Percentiles rank a stretch among this genome's conserved stretches.
phyloP scores from a whole-genome alignment of 1,140 invertebrate genomes.

The Lethocerus indicus region DNA sequence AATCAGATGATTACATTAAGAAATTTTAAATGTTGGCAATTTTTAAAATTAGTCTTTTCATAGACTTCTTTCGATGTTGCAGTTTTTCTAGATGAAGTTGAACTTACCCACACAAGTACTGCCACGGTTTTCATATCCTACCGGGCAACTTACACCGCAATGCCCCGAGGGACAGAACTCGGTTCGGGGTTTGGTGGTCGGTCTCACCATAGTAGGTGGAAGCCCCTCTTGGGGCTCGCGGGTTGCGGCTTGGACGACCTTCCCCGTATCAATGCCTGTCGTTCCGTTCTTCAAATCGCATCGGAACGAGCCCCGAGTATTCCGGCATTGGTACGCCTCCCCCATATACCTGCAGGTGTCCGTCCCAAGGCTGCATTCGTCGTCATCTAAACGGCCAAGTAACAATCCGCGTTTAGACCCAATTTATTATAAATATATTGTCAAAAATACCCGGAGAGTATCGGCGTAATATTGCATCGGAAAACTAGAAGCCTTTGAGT shows the following conservation, averaged over 20 bases:
- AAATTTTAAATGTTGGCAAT: too few species aligned
- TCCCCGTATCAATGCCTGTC: too few species aligned
- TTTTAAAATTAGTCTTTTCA: too few species aligned
- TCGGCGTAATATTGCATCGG: too few species aligned
- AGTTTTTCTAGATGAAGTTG: too few species aligned
- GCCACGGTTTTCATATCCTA: neutral
- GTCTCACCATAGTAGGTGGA: neutral
- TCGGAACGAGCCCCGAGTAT: slow-evolving; percentile 48
- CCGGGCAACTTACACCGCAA: neutral
- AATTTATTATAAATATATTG: slow-evolving; percentile 7
- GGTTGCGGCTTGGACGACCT: neutral
- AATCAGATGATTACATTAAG: too few species aligned
- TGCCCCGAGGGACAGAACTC: neutral
- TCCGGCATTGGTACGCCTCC: slow-evolving; percentile 61
- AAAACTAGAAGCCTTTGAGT: too few species aligned
- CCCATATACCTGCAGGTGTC: slow-evolving; percentile 55
- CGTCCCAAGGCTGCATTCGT: slow-evolving; percentile 70
- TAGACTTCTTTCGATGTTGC: too few species aligned
- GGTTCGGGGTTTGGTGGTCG: too few species aligned
- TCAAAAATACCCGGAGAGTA: too few species aligned
- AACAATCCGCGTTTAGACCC: neutral
- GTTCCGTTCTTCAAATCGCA: slow-evolving; percentile 24
- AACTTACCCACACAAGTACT: too few species aligned
- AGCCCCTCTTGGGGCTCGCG: neutral
- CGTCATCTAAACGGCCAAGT: slow-evolving; percentile 48